Evolutionary conservation across 2,888 invertebrate genomes (phyloP), one percentile per base, ranked within the genome.

Genomic region (Aphodius sticticus): DNA sequence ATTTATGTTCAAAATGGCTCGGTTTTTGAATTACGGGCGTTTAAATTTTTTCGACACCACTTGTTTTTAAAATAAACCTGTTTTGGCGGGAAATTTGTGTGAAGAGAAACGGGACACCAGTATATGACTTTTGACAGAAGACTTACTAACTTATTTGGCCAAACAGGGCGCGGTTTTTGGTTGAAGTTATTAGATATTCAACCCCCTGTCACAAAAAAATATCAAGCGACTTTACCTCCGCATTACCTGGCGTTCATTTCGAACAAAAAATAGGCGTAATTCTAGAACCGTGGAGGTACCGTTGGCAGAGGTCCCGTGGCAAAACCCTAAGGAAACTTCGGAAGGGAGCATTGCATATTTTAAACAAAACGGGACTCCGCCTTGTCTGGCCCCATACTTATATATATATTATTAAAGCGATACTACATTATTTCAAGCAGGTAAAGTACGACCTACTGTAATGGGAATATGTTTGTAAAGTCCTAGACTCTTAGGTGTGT

Each of bases 371-470:
- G 53, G 9, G 53, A 53, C 7, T 0, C 53, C 53, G 53, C 53
- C 53, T 53, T 53, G 53, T 53, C 53, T 9, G 53, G 53, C 53
- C 53, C 53, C 12, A 5, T 53, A 53, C 9, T 53, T 5, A 53
- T 12, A 6, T 38, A 38, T 38, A 53, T 9, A 9, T 3, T 53
- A 53, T 53, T 53, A 53, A 53, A 53, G 53, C 53, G 53, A 53
- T 53, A 70, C 70, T 16, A 12, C 14, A 70, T 70, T 70, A 70
- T 70, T 70, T 70, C 70, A 70, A n/a, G 6, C 53, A 70, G 16
- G 70, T 70, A 70, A 70, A 70, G 14, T 70, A 26, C 14, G 1
- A 53, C 7, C 9, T 53, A 53, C 53, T 9, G 9, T 7, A 53
- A 53, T 53, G 53, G 53, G 12, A 53, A 53, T 69, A 69, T 70